Conservation (phyloP, 2,797 vertebrate species). For the Nyctalus aviator region DNA sequence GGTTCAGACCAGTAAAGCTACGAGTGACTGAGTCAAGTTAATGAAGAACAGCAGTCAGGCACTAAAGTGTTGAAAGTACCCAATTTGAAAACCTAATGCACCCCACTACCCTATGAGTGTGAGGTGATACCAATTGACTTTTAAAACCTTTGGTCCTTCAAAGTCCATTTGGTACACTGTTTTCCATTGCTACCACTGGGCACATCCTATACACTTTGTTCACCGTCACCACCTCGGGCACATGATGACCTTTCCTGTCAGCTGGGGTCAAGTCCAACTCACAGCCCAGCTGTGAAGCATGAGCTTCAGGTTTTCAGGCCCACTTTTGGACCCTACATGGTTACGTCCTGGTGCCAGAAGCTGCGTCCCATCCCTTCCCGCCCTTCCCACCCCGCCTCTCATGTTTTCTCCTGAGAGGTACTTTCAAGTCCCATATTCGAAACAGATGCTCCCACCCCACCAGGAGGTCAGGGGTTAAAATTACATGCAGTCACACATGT, state of each 20-base stretch:
- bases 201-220: conserved; percentile 64
- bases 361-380: conserved; percentile 70
- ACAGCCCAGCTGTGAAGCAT: conserved; percentile 68
- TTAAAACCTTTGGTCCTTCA: conserved; percentile 81
- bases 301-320: conserved; percentile 70
- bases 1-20: conserved; percentile 84
- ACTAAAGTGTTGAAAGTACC: conserved; percentile 76
- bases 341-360: conserved; percentile 78
- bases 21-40: conserved; percentile 82
- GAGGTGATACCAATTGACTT: conserved; percentile 72
- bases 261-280: conserved; percentile 66
- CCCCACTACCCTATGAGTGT: conserved; percentile 71
- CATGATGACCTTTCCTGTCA: conserved; percentile 63
- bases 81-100: conserved; percentile 79
- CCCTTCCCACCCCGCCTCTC: conserved; percentile 62
- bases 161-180: conserved; percentile 69
- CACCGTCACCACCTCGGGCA: conserved; percentile 70
- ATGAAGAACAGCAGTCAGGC: conserved; percentile 81
- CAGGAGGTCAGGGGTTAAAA: conserved; percentile 79
- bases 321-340: conserved; percentile 59
- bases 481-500: conserved; percentile 81
- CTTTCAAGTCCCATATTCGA: background rate
- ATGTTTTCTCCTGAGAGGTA: conserved; percentile 71
- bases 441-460: conserved; percentile 79
- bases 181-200: conserved; percentile 61